Evolutionary conservation across 2,113 vertebrate genomes (phyloP), one percentile per base, ranked within the genome.

Genomic region (Eublepharis macularius): DNA sequence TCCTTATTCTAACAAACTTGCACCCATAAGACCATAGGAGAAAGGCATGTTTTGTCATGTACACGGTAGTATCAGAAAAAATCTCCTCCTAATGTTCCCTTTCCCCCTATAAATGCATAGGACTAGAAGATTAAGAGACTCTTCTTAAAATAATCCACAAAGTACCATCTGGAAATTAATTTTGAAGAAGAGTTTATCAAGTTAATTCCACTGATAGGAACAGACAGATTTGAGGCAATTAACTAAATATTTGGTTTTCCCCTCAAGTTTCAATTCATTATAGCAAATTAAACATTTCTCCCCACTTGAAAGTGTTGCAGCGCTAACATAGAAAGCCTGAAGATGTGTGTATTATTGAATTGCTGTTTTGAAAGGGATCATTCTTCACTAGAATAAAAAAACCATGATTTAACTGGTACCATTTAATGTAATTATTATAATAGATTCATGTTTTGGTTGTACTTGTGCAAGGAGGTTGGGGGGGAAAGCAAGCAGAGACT

Each of bases 221-320:
- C 86, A 92, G 92, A 94, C 92, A 93, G 93, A 95, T 92, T 96
- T 95, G 87, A 92, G 90, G 89, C 88, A 95, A 96, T 95, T 96
- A 95, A 95, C 95, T 92, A 95, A 95, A 94, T 94, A 95, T 94
- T 94, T 96, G 92, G 75, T 60, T 83, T 92, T 89, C 90, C 4
- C 11, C 81, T 89, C 91, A 94, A 89, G 78, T 95, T 95, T 95
- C 86, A 92, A 94, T 95, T 93, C 90, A 96, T 96, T 95, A 92
- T 91, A 93, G 87, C 87, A 95, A 96, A 95, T 93, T 85, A 94
- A 95, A 93, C 91, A 92, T 90, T 95, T 95, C 94, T 94, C 94
- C 91, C 91, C 89, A 95, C 92, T 94, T 93, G 90, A 95, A 95
- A 94, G 84, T 91, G 91, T 90, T 92, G 54, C 75, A 86, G 47